Evolutionary conservation across 2,113 vertebrate species (phyloP), one percentile per base, ranked within the genome.

Genomic region (Dinomys branickii): DNA sequence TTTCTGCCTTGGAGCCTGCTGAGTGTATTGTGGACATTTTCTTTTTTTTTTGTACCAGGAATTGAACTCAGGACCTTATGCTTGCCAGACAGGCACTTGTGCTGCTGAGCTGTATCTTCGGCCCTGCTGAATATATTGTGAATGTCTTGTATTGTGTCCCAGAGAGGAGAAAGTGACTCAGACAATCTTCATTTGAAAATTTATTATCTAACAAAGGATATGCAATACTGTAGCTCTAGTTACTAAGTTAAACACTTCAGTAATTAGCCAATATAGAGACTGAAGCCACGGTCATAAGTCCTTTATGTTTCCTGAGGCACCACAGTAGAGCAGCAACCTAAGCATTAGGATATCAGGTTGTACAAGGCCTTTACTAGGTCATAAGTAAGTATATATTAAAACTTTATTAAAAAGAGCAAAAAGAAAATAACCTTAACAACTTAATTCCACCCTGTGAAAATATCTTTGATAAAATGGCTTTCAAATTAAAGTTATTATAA

Each of bases 401-500:
- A 59, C 9, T 94, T 95, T 94, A 33, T 35, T 92, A 73, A 33
- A 88, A 61, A 88, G 73, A 86, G 71, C 1, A 93, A 75, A 85
- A 69, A 84, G 14, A 30, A 24, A 97, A 88, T 93, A 97, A 88
- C 17, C 14, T 47, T 87, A 96, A 71, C 35, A 63, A 41, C 16
- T 12, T 38, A 94, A 83, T 9, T 90, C 50, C 78, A 75, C 11
- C 73, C 7, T 30, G 85, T 95, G 88, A 52, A 82, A 90, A 97
- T 80, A 24, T 65, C 38, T 1, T 50, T 85, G 78, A 56, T 85
- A 67, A 83, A 95, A 93, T 22, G 94, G 52, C 44, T 59, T 89
- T 95, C 56, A 95, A 97, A 95, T 33, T 67, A 11, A 95, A 22
- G 3, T 91, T 77, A 28, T 87, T 96, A 65, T 0, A 95, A 30